These are phyloP conservation scores for Phortica magna DNA, from an alignment of 2,888 invertebrate genomes.

Conservation along the genomic window DNA sequence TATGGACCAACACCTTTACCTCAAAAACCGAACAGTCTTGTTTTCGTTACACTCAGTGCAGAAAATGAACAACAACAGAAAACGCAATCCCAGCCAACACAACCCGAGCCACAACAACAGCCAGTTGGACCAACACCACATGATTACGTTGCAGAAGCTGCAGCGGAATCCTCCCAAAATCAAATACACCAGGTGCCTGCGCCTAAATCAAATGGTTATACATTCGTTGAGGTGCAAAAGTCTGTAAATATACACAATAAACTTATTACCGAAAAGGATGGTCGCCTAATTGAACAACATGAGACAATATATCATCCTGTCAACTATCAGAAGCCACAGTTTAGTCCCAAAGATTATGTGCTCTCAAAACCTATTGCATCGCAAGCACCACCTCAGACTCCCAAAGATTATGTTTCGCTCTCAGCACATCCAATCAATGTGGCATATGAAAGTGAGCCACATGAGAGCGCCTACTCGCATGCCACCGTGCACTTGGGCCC, in stretches of 20 bases:
- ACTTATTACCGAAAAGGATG: constrained; percentile 75
- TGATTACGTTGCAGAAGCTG: constrained; percentile 66
- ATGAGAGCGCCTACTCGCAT: constrained; percentile 52
- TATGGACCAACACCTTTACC: constrained; percentile 48
- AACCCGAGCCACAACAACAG: constrained; percentile 26
- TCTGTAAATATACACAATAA: constrained; percentile 79
- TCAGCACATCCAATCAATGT: constrained; percentile 65
- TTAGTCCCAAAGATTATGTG: constrained; percentile 45
- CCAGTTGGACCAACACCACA: constrained; percentile 58
- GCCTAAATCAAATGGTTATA: constrained; percentile 77
- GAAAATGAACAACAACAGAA: constrained; percentile 32
- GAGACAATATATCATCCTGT: constrained; percentile 70
- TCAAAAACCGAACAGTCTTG: constrained; percentile 51
- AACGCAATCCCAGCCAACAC: neutral
- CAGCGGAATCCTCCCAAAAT: constrained; percentile 52
- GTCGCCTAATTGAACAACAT: constrained; percentile 72
- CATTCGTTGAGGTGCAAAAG: constrained; percentile 83
- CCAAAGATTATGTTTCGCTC: constrained; percentile 58
- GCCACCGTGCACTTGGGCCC: constrained; percentile 44
- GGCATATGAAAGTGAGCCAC: constrained; percentile 58
- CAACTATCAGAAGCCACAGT: constrained; percentile 53
- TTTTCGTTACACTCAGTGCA: constrained; percentile 65
- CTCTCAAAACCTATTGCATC: constrained; percentile 21
- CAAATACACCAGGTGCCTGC: constrained; percentile 49
- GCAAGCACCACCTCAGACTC: constrained; percentile 9